These are phyloP conservation scores for Perdita meconis DNA, from an alignment of 2,888 invertebrate genomes.

Conservation along the genomic window DNA sequence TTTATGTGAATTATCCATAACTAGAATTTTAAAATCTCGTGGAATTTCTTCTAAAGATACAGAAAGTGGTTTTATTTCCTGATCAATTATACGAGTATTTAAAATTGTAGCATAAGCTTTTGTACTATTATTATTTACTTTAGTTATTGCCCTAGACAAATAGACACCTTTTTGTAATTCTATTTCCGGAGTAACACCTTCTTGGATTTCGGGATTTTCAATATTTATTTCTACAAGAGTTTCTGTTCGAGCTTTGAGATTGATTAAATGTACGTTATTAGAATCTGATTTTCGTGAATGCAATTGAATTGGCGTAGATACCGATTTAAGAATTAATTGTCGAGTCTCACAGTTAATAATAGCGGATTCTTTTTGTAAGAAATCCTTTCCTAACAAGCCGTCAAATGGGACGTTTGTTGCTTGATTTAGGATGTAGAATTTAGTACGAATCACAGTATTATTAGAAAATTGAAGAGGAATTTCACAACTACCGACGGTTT, in stretches of 20 bases:
- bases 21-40: too few relatives aligned
- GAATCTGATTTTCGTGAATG: background rate
- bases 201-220: slow-evolving; percentile 21
- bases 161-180: slow-evolving; percentile 10
- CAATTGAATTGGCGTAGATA: background rate
- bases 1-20: background rate
- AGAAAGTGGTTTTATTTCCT: background rate
- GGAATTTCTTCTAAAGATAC: slow-evolving; percentile 1
- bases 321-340: background rate
- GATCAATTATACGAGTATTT: slow-evolving; percentile 10
- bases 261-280: background rate
- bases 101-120: slow-evolving; percentile 6
- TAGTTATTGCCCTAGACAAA: slow-evolving; percentile 5
- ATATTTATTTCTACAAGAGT: slow-evolving; percentile 10
- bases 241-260: slow-evolving; percentile 14
- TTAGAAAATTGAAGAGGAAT: slow-evolving; percentile 8
- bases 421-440: slow-evolving; percentile 16
- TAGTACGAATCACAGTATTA: background rate
- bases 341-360: slow-evolving; percentile 8
- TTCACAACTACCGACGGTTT: slow-evolving; percentile 18
- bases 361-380: too few relatives aligned
- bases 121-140: slow-evolving; percentile 4
- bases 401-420: slow-evolving; percentile 24
- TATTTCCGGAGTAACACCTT: slow-evolving; percentile 20
- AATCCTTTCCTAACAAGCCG: slow-evolving; percentile 29